Evolutionary conservation across 2,113 vertebrate genomes (phyloP), one percentile per base, ranked within the genome.

Genomic region (Gila orcuttii): DNA sequence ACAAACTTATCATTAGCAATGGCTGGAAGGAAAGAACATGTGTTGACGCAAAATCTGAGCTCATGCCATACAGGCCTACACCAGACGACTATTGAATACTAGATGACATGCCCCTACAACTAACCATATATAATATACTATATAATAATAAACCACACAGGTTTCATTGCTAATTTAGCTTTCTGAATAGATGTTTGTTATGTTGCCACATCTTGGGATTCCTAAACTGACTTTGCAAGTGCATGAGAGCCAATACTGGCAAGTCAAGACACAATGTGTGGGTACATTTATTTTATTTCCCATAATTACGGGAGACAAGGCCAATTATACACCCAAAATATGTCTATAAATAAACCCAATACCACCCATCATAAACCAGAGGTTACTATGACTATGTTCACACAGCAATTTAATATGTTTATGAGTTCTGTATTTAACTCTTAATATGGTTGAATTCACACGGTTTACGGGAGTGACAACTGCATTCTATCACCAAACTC

Each of bases 201-300:
- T 78, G 0, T 59, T 36, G 28, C 50, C 50, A 57, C 10, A 36
- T 31, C 28, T 57, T 17, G 12, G 42, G 11, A 36, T 36, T 36
- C 28, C 76, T 11, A 78, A 78, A 59, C 15, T 59, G 52, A 55
- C 75, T 77, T 57, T 57, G 15, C 17, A 74, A 15, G 12, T 15
- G 39, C 5, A 47, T 13, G 13, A 25, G 23, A 47, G 23, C 71
- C 71, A 47, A 15, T 50, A 75, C n/a, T 50, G 42, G n/a, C 73
- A 75, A 50, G 73, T 75, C 42, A 75, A 50, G n/a, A 15, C 73
- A 74, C n/a, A 50, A 25, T 75, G 73, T 50, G 73, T 75, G 73
- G 71, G 52, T 57, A 12, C 6, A 17, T 13, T 13, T 13, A 13
- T 50, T 9, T 9, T 6, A 17, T 52, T 52, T 52, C 15, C 50